Base-by-base conservation (phyloP, 2,888 invertebrate genomes). In the Chrysotoxum bicinctum region DNA sequence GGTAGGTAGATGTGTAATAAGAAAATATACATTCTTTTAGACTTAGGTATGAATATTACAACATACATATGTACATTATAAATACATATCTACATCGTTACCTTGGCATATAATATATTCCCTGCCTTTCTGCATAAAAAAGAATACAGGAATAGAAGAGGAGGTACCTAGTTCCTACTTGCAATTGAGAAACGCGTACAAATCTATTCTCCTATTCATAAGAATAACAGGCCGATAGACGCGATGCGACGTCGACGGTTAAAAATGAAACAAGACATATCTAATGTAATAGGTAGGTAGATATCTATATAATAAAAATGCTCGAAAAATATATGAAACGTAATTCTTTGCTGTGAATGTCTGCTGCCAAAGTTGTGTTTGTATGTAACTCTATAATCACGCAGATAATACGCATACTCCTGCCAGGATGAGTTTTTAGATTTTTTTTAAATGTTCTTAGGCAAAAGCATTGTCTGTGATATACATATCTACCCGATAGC, bases 331-430 rank as follows among this genome's bases (percentile, higher is more conserved):
- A n/a, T 56, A 66, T 35, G 32, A 60, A 32, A 52, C 21, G 6
- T 14, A 16, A 45, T 30, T 9, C 8, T 58, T 54, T 54, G 8
- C 26, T 54, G n/a, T 37, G 35, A 52, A 30, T 62, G 40, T 40
- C 35, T 37, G 37, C 19, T 26, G 8, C 9, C 9, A 23, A n/a
- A 43, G 9, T 10, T 60, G 37, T 69, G 30, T 76, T 50, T 21
- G 26, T 26, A 37, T 30, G 60, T 58, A 69, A 26, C 9, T 9
- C 30, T 54, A 30, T 54, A 54, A 54, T 30, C 32, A 70, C 62
- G 70, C 62, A 78, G 70, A 64, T 64, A 56, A 78, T 70, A 78
- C 70, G 77, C 77, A 78, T 48, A 70, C 77, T 78, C 77, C 70
- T 62, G 26, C 19, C 26, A 37, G 19, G 45, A 26, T 4, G 62